Evolutionary conservation across 2,888 invertebrate species (phyloP).

Genomic region (Ecliptopera silaceata): DNA sequence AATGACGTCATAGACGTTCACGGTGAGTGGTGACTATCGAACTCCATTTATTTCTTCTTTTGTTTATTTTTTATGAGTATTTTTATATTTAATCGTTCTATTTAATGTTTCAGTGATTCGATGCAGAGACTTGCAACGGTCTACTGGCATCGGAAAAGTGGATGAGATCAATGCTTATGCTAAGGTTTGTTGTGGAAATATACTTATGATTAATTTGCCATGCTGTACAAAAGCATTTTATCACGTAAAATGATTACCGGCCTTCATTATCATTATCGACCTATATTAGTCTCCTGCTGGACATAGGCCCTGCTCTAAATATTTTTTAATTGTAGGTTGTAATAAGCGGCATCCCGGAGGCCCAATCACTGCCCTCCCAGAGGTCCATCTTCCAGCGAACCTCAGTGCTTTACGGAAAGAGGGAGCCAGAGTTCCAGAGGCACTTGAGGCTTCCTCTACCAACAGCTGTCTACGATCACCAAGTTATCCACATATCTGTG

Average conservation of each 20-base stretch:
- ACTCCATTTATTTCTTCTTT: constrained; percentile 21
- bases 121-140: constrained; percentile 88
- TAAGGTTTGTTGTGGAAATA: constrained; percentile 72
- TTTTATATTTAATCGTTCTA: constrained; percentile 34
- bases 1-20: constrained; percentile 86
- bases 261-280: no score
- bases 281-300: no score
- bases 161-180: constrained; percentile 90
- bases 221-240: no score
- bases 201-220: not conserved
- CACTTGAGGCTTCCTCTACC: constrained; percentile 87
- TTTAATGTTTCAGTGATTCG: constrained; percentile 85
- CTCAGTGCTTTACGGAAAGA: constrained; percentile 90
- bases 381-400: constrained; percentile 89
- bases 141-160: constrained; percentile 86
- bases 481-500: constrained; percentile 89
- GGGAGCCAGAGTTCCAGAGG: constrained; percentile 91
- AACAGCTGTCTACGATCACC: constrained; percentile 77
- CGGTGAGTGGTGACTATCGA: constrained; percentile 85
- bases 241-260: no score
- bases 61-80: constrained; percentile 1
- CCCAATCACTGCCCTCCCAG: constrained; percentile 67
- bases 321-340: constrained; percentile 72
- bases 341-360: constrained; percentile 75
- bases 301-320: no score